Evolutionary conservation across 2,797 vertebrate genomes (phyloP).

Genomic region (Sphenopsis melanotis): DNA sequence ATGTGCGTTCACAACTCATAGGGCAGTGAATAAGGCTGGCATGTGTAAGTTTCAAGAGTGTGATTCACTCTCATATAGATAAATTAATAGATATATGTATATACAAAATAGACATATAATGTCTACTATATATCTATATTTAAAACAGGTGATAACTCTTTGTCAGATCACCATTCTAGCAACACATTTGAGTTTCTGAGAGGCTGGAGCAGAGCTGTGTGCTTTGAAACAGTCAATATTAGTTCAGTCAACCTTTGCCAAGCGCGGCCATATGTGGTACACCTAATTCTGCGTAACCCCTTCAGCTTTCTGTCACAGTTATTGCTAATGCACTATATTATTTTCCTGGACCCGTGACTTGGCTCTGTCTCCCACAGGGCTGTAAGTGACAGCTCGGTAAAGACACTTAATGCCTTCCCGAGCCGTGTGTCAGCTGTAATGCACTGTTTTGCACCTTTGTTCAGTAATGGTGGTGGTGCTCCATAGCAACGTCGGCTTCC

Average conservation of each 20-base stretch:
- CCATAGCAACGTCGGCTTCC: conserved; percentile 53
- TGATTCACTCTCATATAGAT: not conserved
- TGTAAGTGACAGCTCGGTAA: conserved; percentile 79
- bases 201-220: not conserved
- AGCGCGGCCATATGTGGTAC: conserved; percentile 63
- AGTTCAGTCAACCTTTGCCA: conserved; percentile 42
- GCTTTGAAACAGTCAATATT: not conserved
- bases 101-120: too few relatives aligned
- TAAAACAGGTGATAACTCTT: not conserved
- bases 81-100: not conserved
- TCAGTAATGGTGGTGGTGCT: conserved; percentile 37
- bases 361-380: conserved; percentile 67
- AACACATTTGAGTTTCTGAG: not conserved
- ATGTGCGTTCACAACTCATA: not conserved
- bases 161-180: not conserved
- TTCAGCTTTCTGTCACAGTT: conserved; percentile 78
- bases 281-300: conserved; percentile 75
- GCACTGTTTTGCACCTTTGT: conserved; percentile 41
- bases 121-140: not conserved
- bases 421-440: conserved; percentile 20
- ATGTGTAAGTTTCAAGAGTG: not conserved
- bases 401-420: conserved; percentile 56
- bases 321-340: conserved; percentile 80
- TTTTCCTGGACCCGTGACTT: conserved; percentile 74
- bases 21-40: not conserved